These are phyloP conservation scores for Mesorhabditis spiculigera DNA, from an alignment of 2,888 invertebrate species.

Conservation along the genomic window DNA sequence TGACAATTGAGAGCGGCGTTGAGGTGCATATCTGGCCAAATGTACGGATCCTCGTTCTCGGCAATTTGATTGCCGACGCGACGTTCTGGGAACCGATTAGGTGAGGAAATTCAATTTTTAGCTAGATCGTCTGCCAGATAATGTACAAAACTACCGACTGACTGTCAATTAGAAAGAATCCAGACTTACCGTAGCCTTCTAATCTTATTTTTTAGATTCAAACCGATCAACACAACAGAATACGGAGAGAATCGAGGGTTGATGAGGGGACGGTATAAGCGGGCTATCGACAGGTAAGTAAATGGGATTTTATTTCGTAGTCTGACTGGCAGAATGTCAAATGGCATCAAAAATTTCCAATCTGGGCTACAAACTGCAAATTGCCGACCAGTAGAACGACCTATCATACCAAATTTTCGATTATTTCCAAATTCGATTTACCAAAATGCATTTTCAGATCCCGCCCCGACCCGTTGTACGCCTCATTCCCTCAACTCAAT, in stretches of 20 bases:
- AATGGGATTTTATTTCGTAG: not conserved
- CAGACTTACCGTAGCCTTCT: not conserved
- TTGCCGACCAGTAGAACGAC: too few species aligned
- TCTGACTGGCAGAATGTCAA: constrained; percentile 11
- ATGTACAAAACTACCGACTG: not conserved
- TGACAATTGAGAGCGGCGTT: constrained; percentile 78
- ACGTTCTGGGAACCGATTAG: constrained; percentile 66
- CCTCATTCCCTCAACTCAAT: constrained; percentile 50
- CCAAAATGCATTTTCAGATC: constrained; percentile 15
- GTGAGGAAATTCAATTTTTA: constrained; percentile 9
- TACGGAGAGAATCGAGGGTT: constrained; percentile 34
- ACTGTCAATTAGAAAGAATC: not conserved
- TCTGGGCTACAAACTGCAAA: not conserved
- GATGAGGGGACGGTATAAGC: constrained; percentile 38
- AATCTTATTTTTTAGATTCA: constrained; percentile 32
- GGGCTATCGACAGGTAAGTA: constrained; percentile 12
- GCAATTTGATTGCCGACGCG: constrained; percentile 81
- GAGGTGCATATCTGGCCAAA: constrained; percentile 86
- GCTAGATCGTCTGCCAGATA: not conserved
- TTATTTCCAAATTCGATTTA: not conserved
- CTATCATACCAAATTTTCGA: too few species aligned
- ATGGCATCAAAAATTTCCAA: constrained; percentile 7
- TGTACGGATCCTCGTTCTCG: constrained; percentile 72
- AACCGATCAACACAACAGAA: constrained; percentile 57
- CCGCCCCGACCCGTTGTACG: constrained; percentile 44